Base-by-base conservation (phyloP, 2,113 vertebrate species). In the Mirounga angustirostris region DNA sequence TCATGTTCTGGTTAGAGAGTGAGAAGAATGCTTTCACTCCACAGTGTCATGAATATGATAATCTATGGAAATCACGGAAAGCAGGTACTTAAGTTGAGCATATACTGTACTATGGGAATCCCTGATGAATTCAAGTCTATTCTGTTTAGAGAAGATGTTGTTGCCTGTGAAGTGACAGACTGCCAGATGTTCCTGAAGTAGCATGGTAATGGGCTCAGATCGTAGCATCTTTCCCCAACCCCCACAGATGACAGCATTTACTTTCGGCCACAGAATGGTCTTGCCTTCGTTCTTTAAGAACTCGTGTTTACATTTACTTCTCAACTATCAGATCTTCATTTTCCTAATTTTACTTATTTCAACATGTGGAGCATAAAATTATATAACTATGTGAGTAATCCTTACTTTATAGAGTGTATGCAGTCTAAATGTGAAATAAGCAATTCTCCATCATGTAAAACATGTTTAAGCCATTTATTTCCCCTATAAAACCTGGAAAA, bases 21-120 rank as follows among this genome's bases (percentile, higher is more conserved):
- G 98, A 99, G 99, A 98, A 98, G 98, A 99, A 98, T 98, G 98
- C 98, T 99, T 99, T 99, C 99, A 98, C 98, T 99, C 98, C 98
- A 97, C 98, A 98, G 97, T 98, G 98, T 99, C 99, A 99, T 99
- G 99, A 99, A 99, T 99, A 99, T 99, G 99, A 98, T 99, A 99
- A 99, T 99, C 99, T 99, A 98, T 99, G 98, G 99, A 99, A 99
- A 99, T 99, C 99, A 98, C 91, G 56, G 98, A 98, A 98, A 98
- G 98, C 98, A 99, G 99, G 98, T 99, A 99, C 99, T 99, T 99
- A 99, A 99, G 98, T 99, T 99, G 99, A 99, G 98, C 99, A 99
- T 98, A 98, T 98, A 98, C 98, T 98, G 98, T 98, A 98, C 98
- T 98, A 98, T 97, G 98, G 99, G 98, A 98, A 99, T 99, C 99